Evolutionary conservation across 2,797 vertebrate genomes (phyloP), one percentile per base, ranked within the genome.

Genomic region (Lepidocolaptes lacrymiger): DNA sequence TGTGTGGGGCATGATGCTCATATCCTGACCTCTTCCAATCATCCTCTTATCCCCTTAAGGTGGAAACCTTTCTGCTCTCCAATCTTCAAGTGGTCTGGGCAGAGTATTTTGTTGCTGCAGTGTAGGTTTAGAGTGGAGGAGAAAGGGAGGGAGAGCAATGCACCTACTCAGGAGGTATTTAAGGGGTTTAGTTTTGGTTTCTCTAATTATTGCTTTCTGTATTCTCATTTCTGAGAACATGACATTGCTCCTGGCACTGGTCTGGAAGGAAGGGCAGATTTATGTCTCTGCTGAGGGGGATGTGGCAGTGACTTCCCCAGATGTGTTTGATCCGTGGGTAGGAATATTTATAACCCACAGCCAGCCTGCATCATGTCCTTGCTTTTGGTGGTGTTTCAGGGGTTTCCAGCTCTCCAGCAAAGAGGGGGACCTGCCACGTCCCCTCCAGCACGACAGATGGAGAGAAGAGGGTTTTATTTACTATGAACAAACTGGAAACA

Each of bases 391-490:
- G 6, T 59, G 51, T 81, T 54, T 7, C 0, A 1, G 67, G 48
- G 75, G 73, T 71, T 96, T 88, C 62, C 72, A 85, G 43, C 77
- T 52, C 85, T 78, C 43, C 36, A 28, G 78, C 1, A 1, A 80
- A 43, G 36, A 71, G 41, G 46, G 58, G 52, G 14, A 77, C 69
- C 52, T 3, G 2, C 32, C 0, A 0, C 0, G 0, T 17, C 2
- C 3, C 71, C 67, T 71, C 46, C 71, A 43, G 82, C 3, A 0
- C 0, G 0, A 79, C 95, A 97, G 95, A 95, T 96, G 95, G 95
- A 93, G 85, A 83, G 54, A 16, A 76, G 61, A 89, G 68, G 87
- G 69, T 84, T 93, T 89, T 96, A 72, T 94, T 97, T 96, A 94
- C 93, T 96, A 51, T 5, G 14, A 88, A 20, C 0, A 4, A 92